Base-by-base conservation (phyloP, 2,888 invertebrate species). In the Drosophila nr. perissopoda region DNA sequence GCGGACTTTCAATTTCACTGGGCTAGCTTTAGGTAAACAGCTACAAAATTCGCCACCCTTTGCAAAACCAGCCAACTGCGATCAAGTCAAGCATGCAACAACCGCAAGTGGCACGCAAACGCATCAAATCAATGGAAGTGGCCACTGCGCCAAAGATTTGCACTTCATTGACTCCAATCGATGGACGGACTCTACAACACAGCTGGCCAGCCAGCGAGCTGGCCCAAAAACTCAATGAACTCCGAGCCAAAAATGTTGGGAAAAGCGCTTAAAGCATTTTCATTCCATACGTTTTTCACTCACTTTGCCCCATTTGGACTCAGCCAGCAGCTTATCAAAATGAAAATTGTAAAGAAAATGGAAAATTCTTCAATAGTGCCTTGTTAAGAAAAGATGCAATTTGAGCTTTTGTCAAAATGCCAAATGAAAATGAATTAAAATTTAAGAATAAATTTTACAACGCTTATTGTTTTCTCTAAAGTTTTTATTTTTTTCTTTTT, bases 91-190 rank as follows among this genome's bases (percentile, higher is more conserved):
- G 84, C 87, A 89, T 89, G 78, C 77, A 82, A 80, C 80, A 80
- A 74, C 72, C 85, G 72, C 80, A 82, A 78, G 81, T 76, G 76
- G 83, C 88, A 87, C 83, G 88, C 86, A 88, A 87, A 85, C 83
- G 90, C 90, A 87, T 89, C 88, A 86, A 89, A 87, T 89, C 87
- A 87, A 85, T 77, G 86, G 78, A 85, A 87, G 90, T 87, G 86
- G 80, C 83, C 78, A 75, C 73, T 65, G 73, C 62, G 72, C 80
- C 73, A 79, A 79, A 79, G 81, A 77, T 83, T 87, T 85, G 90
- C 86, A 87, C 86, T 87, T 83, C 86, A 90, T 90, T 87, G 86
- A 78, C 61, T 83, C 54, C 76, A 64, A 75, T 70, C 64, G 62
- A 66, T 62, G 60, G 53, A 36, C 60, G 53, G 69, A 33, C 69